Evolutionary conservation across 2,113 vertebrate genomes (phyloP), one percentile per base, ranked within the genome.

Genomic region (Phoenicopterus ruber): DNA sequence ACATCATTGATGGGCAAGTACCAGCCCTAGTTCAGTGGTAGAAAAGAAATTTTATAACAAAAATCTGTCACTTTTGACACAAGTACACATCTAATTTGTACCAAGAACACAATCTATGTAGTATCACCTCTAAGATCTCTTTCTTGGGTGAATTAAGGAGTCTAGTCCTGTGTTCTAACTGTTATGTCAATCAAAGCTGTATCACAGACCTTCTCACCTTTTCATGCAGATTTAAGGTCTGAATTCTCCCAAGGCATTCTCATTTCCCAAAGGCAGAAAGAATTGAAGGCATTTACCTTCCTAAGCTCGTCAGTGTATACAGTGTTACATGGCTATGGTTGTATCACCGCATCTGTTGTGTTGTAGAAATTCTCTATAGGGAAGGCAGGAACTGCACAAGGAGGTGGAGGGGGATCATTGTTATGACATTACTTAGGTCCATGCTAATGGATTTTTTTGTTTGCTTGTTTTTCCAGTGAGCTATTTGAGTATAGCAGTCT

Each of bases 81-180:
- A 34, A 3, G 7, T 5, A 34, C 3, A 5, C 2, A 5, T 19
- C 20, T 6, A 1, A 32, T 49, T 32, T 84, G n/a, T 57, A 52
- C 7, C 7, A 70, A 70, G 32, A 49, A 65, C 32, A 59, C 6
- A 17, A 13, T 44, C 49, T 22, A 12, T 22, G 36, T 46, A n/a
- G 17, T 28, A 8, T 55, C 42, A 88, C 22, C 36, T 36, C 32
- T 2, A 28, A 34, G 14, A 78, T 28, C n/a, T 62, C 50, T 46
- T 55, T 49, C 19, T 2, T 74, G 80, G 24, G 20, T 77, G 17
- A 63, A 49, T 42, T 38, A 76, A 55, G n/a, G n/a, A n/a, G n/a
- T n/a, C n/a, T n/a, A n/a, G n/a, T n/a, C n/a, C n/a, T n/a, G n/a
- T n/a, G n/a, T n/a, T n/a, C n/a, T n/a, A n/a, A n/a, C n/a, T n/a